Evolutionary conservation across 2,888 invertebrate genomes (phyloP).

Genomic region (Xanthorhoe designata): DNA sequence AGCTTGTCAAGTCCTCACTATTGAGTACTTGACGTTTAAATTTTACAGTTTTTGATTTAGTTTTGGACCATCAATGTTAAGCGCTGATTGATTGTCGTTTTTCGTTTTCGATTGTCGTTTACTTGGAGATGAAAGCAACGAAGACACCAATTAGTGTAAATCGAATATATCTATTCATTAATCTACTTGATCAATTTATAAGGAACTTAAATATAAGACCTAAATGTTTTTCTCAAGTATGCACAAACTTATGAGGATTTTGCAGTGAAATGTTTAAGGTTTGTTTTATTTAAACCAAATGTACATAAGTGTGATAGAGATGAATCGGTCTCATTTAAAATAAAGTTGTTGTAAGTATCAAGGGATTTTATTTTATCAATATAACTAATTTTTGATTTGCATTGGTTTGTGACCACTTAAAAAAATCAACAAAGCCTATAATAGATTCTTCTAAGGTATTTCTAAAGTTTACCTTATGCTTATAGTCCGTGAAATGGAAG

Average conservation of each 20-base stretch:
- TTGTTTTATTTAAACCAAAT: constrained; percentile 85
- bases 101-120: constrained; percentile 19
- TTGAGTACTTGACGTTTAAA: too few relatives aligned
- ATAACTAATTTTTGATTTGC: neutral
- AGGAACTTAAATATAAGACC: constrained; percentile 66
- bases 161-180: constrained; percentile 66
- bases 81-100: constrained; percentile 10
- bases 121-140: constrained; percentile 53
- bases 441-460: too few relatives aligned
- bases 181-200: constrained; percentile 72
- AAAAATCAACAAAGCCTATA: too few relatives aligned
- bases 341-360: constrained; percentile 82
- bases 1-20: too few relatives aligned
- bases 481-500: too few relatives aligned
- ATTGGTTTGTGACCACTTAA: neutral
- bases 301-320: constrained; percentile 86
- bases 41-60: too few relatives aligned
- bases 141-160: constrained; percentile 73
- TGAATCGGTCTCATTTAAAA: constrained; percentile 85
- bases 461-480: too few relatives aligned
- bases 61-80: neutral
- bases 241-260: constrained; percentile 82
- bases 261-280: constrained; percentile 79
- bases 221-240: constrained; percentile 80
- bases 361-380: constrained; percentile 36